Conservation (phyloP, 1,140 invertebrate species). For the Adelges cooleyi region DNA sequence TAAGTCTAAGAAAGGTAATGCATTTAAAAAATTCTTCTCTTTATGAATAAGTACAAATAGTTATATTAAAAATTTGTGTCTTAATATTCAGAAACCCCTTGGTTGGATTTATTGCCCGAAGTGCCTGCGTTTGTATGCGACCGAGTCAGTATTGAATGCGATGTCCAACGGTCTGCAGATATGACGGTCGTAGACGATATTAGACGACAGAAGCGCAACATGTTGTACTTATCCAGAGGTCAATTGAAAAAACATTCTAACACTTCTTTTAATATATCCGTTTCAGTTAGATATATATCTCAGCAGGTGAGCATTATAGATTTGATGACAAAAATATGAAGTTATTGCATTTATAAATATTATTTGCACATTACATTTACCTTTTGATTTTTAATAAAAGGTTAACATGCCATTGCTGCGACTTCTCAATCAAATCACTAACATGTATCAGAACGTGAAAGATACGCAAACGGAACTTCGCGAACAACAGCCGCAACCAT, state of each 20-base stretch:
- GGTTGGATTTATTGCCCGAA: slow-evolving; percentile 56
- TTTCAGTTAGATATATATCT: slow-evolving; percentile 75
- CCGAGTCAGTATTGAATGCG: slow-evolving; percentile 74
- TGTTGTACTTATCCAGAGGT: slow-evolving; percentile 70
- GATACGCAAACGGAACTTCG: slow-evolving; percentile 82
- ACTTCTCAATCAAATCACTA: slow-evolving; percentile 88
- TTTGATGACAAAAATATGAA: too few species aligned
- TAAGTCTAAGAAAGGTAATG: not conserved
- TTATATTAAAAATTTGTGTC: not conserved
- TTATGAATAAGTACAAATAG: not conserved
- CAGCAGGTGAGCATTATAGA: slow-evolving; percentile 52
- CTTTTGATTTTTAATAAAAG: slow-evolving; percentile 38
- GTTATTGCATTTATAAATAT: too few species aligned
- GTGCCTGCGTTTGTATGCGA: slow-evolving; percentile 86
- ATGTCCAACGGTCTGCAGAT: slow-evolving; percentile 78
- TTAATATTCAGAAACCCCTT: slow-evolving; percentile 38
- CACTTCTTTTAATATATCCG: slow-evolving; percentile 74
- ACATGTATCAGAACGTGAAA: slow-evolving; percentile 95
- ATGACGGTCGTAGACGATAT: slow-evolving; percentile 76
- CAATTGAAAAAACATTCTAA: slow-evolving; percentile 82
- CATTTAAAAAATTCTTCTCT: not conserved
- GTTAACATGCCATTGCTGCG: slow-evolving; percentile 90
- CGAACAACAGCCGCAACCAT: slow-evolving; percentile 44
- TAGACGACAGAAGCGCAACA: slow-evolving; percentile 64
- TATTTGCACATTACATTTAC: too few species aligned